Evolutionary conservation across 2,888 invertebrate genomes (phyloP), one percentile per base, ranked within the genome.

Genomic region (Achlya flavicornis): DNA sequence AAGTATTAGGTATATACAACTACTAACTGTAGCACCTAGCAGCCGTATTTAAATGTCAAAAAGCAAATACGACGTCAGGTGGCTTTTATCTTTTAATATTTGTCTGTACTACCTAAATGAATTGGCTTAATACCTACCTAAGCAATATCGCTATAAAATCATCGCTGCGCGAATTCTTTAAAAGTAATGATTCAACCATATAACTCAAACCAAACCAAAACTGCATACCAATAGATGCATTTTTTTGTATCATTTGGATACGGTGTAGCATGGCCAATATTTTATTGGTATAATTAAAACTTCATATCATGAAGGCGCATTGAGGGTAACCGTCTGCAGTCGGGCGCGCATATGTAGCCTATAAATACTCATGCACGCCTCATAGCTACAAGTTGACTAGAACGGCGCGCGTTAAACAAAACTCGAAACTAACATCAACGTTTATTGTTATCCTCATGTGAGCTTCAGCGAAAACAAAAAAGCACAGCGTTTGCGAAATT

Each of bases 301-400:
- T 46, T 19, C 48, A 63, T 38, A 26, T 35, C 53, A 61, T 19
- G 61, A 58, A 32, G 61, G 61, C 61, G 61, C 63, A 63, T 65
- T 48, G 61, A 61, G 63, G 58, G 61, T 63, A 73, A 64, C 62
- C 57, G 38, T 64, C 65, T 64, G 67, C 72, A 62, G 62, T 67
- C 63, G 67, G 67, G 70, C 62, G 69, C 75, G 72, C 74, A 71
- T 70, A 68, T 72, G 71, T 73, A 71, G 69, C 69, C 84, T 89
- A 88, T 80, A 85, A 83, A 86, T 87, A 88, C 69, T 58, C 75
- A 64, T 64, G 59, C 75, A 64, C 64, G 65, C 66, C 70, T 71
- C 68, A 73, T 77, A 75, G 75, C 68, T 72, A 71, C 66, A 71
- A 71, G 70, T 73, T 77, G 72, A 73, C 76, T 71, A 71, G 66